Evolutionary conservation across 2,888 invertebrate genomes (phyloP).

Genomic region (Eupithecia subfuscata): DNA sequence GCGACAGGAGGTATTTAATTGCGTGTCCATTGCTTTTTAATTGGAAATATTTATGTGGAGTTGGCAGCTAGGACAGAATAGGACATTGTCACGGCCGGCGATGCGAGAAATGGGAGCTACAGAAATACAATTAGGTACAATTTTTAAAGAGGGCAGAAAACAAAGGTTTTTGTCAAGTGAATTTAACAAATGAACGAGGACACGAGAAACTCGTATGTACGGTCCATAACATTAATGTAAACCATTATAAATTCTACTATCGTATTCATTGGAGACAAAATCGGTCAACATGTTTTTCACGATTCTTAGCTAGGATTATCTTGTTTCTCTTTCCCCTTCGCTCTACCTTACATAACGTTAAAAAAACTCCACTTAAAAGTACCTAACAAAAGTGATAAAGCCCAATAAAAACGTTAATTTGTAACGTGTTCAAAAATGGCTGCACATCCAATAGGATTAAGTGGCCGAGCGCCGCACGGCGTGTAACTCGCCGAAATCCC

Average conservation of each 20-base stretch:
- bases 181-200: not conserved
- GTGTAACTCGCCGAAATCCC: conserved; percentile 35
- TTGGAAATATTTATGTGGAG: conserved; percentile 30
- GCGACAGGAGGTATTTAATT: conserved; percentile 39
- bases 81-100: not conserved
- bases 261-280: not conserved
- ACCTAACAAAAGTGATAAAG: conserved; percentile 1
- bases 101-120: not conserved
- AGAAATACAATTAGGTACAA: not conserved
- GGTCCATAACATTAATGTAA: not conserved
- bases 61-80: conserved; percentile 2
- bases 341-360: not conserved
- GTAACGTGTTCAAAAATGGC: conserved; percentile 20
- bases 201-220: not conserved
- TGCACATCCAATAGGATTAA: conserved; percentile 28
- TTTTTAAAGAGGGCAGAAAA: not conserved
- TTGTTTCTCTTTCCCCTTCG: not conserved
- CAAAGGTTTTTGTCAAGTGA: not conserved
- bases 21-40: conserved; percentile 38
- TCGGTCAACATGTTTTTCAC: not conserved
- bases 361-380: not conserved
- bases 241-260: not conserved
- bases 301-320: not conserved
- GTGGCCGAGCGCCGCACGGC: conserved; percentile 17
- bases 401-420: conserved; percentile 9